Evolutionary conservation across 1,140 invertebrate genomes (phyloP).

Genomic region (Eulimnadia texana): DNA sequence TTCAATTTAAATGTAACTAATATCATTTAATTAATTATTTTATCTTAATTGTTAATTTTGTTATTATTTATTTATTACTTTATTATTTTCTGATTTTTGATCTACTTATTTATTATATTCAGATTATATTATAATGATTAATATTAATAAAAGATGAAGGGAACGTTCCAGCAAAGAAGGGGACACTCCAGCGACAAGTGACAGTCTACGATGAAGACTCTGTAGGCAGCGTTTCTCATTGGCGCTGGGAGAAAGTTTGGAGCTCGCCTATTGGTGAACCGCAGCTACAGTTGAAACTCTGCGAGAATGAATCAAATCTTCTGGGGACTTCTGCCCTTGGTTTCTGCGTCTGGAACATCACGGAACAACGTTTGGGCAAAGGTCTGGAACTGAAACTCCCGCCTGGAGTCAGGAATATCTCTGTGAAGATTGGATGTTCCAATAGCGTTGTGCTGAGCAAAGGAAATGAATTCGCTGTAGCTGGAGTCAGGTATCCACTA

Average conservation of each 20-base stretch:
- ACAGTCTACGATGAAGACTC: not conserved
- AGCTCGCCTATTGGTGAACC: slow-evolving; percentile 23
- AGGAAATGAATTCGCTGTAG: slow-evolving; percentile 79
- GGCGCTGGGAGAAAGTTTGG: not conserved
- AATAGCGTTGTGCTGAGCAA: slow-evolving; percentile 84
- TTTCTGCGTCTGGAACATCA: slow-evolving; percentile 57
- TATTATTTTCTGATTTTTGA: too few relatives aligned
- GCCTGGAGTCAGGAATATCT: slow-evolving; percentile 82
- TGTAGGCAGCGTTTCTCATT: not conserved
- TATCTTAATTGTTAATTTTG: too few relatives aligned
- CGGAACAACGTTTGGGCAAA: slow-evolving; percentile 21
- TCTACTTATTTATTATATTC: too few relatives aligned
- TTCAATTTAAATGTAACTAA: too few relatives aligned
- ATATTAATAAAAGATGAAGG: not conserved
- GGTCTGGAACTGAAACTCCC: slow-evolving; percentile 61
- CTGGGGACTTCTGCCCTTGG: slow-evolving; percentile 72
- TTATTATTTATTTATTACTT: too few relatives aligned
- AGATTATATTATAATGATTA: too few relatives aligned
- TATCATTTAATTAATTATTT: too few relatives aligned
- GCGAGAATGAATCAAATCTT: slow-evolving; percentile 60
- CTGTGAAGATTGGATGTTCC: slow-evolving; percentile 69
- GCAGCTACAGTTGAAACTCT: slow-evolving; percentile 65
- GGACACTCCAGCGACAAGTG: not conserved
- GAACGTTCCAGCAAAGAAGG: not conserved
- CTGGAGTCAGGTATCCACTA: slow-evolving; percentile 58